phyloP scores from a whole-genome alignment of 2,113 vertebrate species.

The Catharus bicknelli region DNA sequence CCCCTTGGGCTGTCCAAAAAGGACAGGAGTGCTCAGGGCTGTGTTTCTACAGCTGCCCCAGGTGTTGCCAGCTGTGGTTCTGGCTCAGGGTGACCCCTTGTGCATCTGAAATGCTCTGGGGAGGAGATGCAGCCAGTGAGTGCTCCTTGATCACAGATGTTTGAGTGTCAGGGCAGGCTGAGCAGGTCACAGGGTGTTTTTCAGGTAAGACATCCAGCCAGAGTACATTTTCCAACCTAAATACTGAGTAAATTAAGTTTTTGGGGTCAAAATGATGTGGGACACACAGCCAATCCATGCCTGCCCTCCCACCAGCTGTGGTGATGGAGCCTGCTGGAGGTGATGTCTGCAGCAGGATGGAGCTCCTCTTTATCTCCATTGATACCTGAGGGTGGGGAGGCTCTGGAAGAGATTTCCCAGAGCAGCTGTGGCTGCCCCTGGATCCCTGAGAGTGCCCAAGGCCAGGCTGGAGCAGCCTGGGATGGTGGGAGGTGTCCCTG shows the following conservation, averaged over 20 bases:
- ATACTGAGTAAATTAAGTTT: rapidly evolving
- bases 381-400: neutral
- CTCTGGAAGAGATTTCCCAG: neutral
- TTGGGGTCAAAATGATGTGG: rapidly evolving
- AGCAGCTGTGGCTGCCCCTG: neutral
- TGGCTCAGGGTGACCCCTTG: neutral
- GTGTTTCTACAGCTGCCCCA: neutral
- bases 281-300: rapidly evolving
- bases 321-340: neutral
- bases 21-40: neutral
- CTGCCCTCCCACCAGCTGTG: rapidly evolving
- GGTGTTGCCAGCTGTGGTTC: neutral
- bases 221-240: neutral
- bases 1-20: neutral
- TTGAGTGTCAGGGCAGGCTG: neutral
- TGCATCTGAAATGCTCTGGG: neutral
- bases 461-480: neutral
- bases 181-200: neutral
- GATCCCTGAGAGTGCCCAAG: neutral
- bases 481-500: rapidly evolving
- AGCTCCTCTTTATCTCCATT: neutral
- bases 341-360: neutral
- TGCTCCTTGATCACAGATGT: rapidly evolving
- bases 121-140: rapidly evolving
- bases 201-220: neutral